phyloP scores from a whole-genome alignment of 1,140 invertebrate species.

The Zaprionus africanus region DNA sequence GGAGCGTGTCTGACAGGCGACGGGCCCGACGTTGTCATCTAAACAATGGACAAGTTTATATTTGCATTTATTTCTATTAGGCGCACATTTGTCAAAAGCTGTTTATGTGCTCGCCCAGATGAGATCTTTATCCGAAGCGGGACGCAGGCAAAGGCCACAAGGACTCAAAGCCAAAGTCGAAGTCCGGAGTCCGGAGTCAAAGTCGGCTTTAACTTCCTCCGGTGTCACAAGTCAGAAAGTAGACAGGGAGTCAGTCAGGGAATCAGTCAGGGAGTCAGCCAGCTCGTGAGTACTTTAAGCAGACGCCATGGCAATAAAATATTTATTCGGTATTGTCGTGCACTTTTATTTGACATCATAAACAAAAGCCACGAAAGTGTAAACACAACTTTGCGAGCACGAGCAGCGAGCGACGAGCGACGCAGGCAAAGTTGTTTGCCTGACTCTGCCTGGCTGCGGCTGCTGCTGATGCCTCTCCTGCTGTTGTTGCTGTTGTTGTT shows the following conservation, averaged over 20 bases:
- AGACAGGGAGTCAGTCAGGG: constrained; percentile 14
- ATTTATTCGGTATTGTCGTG: constrained; percentile 82
- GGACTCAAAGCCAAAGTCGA: not conserved
- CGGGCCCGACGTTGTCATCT: constrained; percentile 59
- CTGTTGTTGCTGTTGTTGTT: not conserved
- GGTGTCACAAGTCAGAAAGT: constrained; percentile 2
- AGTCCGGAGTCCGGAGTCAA: not conserved
- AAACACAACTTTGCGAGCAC: constrained; percentile 67
- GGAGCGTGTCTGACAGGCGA: constrained; percentile 76
- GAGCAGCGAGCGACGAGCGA: constrained; percentile 7
- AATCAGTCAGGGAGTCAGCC: not conserved
- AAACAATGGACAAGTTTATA: constrained; percentile 80
- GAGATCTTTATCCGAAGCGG: constrained; percentile 53
- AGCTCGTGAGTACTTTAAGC: constrained; percentile 30
- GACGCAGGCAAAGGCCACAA: not conserved
- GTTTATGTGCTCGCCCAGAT: constrained; percentile 63
- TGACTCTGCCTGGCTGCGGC: not conserved
- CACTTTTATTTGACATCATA: constrained; percentile 83
- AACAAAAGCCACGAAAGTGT: constrained; percentile 83
- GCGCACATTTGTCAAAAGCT: constrained; percentile 81
- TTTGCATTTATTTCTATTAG: constrained; percentile 83
- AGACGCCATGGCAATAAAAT: constrained; percentile 75
- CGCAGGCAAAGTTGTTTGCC: constrained; percentile 41
- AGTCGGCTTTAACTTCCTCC: constrained; percentile 44
- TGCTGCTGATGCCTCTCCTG: not conserved